These are phyloP conservation scores for Barnardius zonarius DNA, from an alignment of 2,113 vertebrate species.

Conservation along the genomic window DNA sequence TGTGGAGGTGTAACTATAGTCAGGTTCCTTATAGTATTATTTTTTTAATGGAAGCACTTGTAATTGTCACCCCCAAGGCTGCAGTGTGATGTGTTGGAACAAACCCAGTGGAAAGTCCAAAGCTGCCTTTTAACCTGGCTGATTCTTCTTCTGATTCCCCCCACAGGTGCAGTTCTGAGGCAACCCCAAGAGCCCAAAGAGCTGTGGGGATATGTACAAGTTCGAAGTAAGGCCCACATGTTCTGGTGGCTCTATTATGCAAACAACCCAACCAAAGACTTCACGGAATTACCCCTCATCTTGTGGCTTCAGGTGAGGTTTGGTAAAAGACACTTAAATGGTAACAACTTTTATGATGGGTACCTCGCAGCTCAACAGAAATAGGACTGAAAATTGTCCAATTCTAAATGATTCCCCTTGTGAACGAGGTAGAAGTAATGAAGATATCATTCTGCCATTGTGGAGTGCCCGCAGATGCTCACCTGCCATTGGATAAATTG, in stretches of 20 bases:
- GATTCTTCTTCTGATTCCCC: neutral
- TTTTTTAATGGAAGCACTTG: neutral
- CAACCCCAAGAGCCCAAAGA: constrained; percentile 69
- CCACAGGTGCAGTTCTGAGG: constrained; percentile 51
- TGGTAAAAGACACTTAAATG: neutral
- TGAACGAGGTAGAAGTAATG: neutral
- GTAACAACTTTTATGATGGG: neutral
- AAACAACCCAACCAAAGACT: constrained; percentile 70
- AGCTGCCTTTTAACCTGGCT: neutral
- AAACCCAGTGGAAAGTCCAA: neutral
- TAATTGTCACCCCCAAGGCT: neutral
- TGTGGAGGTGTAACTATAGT: neutral
- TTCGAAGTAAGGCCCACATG: constrained; percentile 89
- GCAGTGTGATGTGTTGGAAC: neutral
- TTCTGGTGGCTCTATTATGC: constrained; percentile 98
- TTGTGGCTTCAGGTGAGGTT: constrained; percentile 93
- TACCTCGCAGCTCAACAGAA: neutral
- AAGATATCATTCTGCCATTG: neutral
- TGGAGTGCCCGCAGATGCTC: neutral
- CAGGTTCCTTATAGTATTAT: neutral
- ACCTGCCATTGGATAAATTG: neutral
- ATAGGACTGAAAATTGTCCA: neutral
- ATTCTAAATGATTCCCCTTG: neutral
- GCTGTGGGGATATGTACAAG: constrained; percentile 86
- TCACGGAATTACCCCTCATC: constrained; percentile 83